A percentile compares a stretch with the other conserved stretches of the same genome.
These are phyloP conservation scores for Ceramica pisi DNA, from an alignment of 2,888 invertebrate genomes.

Conservation along the genomic window DNA sequence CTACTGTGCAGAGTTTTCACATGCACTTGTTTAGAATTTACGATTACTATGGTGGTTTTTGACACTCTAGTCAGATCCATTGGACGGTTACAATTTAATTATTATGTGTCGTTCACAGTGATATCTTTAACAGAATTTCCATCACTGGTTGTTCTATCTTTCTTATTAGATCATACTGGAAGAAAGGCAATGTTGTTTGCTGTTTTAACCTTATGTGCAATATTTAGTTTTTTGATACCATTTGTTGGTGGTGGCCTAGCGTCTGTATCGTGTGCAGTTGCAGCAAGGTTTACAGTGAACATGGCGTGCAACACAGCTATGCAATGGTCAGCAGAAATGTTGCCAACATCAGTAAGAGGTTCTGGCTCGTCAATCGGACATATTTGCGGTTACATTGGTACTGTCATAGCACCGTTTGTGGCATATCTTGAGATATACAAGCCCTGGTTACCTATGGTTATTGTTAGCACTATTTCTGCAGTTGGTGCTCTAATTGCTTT, in stretches of 20 bases:
- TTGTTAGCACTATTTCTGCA: slow-evolving; percentile 72
- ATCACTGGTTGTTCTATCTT: slow-evolving; percentile 77
- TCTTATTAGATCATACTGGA: slow-evolving; percentile 78
- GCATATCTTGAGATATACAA: slow-evolving; percentile 76
- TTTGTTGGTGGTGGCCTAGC: slow-evolving; percentile 75
- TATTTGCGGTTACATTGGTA: slow-evolving; percentile 78
- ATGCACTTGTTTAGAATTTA: slow-evolving; percentile 75
- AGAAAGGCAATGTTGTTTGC: slow-evolving; percentile 76
- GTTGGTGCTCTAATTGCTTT: slow-evolving; percentile 72
- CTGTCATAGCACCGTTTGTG: slow-evolving; percentile 81
- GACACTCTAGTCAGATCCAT: slow-evolving; percentile 80
- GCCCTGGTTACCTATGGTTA: slow-evolving; percentile 78
- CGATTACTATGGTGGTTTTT: slow-evolving; percentile 76
- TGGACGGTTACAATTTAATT: slow-evolving; percentile 78
- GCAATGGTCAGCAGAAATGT: slow-evolving; percentile 82
- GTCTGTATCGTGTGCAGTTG: slow-evolving; percentile 79
- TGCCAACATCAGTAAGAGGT: slow-evolving; percentile 82
- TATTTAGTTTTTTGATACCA: slow-evolving; percentile 76
- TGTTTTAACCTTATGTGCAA: slow-evolving; percentile 65
- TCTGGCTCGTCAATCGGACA: slow-evolving; percentile 79
- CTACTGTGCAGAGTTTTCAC: slow-evolving; percentile 75
- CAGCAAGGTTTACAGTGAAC: slow-evolving; percentile 80
- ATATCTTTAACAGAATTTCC: slow-evolving; percentile 83
- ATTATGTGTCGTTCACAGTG: slow-evolving; percentile 82
- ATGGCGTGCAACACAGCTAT: slow-evolving; percentile 75